A percentile compares a stretch with the other conserved stretches of the same genome.
These are phyloP conservation scores for Xenentodon cancila DNA, from an alignment of 2,797 vertebrate species.

Conservation along the genomic window DNA sequence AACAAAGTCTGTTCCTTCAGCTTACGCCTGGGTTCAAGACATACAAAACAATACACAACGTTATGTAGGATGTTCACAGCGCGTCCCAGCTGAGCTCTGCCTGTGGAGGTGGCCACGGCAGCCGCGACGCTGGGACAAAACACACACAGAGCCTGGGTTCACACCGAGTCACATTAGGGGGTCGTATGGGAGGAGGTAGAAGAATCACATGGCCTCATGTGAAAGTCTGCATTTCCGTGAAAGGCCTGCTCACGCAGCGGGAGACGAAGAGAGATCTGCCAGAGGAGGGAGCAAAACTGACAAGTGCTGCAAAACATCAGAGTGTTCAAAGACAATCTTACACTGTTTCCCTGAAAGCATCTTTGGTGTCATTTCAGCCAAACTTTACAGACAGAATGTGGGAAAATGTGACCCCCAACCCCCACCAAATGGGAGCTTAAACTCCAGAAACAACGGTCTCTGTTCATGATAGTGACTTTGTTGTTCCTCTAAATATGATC, in stretches of 20 bases:
- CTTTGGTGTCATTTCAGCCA: constrained; percentile 30
- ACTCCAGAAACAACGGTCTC: constrained; percentile 8
- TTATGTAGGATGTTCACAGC: constrained; percentile 4
- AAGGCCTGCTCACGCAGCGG: constrained; percentile 44
- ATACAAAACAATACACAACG: constrained; percentile 10
- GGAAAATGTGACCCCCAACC: constrained; percentile 8
- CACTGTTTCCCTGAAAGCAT: constrained; percentile 47
- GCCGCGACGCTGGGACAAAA: constrained; percentile 32
- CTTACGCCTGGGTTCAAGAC: constrained; percentile 5
- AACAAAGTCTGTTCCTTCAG: constrained; percentile 40
- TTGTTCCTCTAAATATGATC: constrained; percentile 42
- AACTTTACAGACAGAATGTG: constrained; percentile 18
- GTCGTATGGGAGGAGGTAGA: constrained; percentile 76
- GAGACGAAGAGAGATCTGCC: constrained; percentile 54
- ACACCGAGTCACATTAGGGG: constrained; percentile 62
- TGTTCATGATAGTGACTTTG: constrained; percentile 36
- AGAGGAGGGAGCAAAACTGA: constrained; percentile 33
- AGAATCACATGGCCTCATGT: constrained; percentile 59
- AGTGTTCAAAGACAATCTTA: constrained; percentile 8
- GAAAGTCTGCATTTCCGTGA: constrained; percentile 57
- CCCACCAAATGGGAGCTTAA: constrained; percentile 7
- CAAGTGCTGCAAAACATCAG: constrained; percentile 46
- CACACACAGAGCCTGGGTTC: constrained; percentile 50
- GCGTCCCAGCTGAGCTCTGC: constrained; percentile 4
- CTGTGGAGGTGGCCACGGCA: constrained; percentile 16